phyloP scores from a whole-genome alignment of 1,140 invertebrate genomes.

The Heliothis virescens region DNA sequence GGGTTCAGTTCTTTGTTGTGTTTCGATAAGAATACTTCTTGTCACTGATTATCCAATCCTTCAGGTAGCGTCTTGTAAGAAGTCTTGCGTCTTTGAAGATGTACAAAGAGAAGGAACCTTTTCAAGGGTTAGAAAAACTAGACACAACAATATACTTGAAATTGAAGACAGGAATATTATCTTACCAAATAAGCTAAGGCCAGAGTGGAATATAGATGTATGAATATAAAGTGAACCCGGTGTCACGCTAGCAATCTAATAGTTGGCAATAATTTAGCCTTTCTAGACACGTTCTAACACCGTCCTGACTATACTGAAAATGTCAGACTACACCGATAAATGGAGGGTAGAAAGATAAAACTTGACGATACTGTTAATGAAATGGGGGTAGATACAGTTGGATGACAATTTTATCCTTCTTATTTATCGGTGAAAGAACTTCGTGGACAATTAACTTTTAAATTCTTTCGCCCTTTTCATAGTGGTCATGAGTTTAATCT shows the following conservation, averaged over 20 bases:
- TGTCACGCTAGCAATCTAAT: conserved; percentile 31
- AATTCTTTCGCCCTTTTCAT: background rate
- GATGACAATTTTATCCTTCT: conserved; percentile 13
- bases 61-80: too few species aligned
- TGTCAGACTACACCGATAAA: conserved; percentile 35
- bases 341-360: conserved; percentile 27
- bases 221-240: background rate
- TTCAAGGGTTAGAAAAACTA: background rate
- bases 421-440: conserved; percentile 1
- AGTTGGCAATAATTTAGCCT: conserved; percentile 37
- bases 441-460: background rate
- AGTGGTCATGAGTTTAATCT: background rate
- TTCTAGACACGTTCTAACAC: conserved; percentile 43
- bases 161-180: conserved; percentile 19
- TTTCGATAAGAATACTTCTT: background rate
- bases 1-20: background rate
- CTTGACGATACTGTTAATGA: background rate
- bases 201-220: conserved; percentile 7
- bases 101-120: background rate
- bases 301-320: background rate
- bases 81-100: too few species aligned
- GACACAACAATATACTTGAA: conserved; percentile 13
- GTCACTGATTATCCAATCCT: background rate
- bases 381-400: conserved; percentile 1
- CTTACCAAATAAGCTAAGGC: background rate